Percentiles rank a stretch among this genome's conserved stretches.
Conservation (phyloP, 2,113 vertebrate species). For the Ciconia maguari region DNA sequence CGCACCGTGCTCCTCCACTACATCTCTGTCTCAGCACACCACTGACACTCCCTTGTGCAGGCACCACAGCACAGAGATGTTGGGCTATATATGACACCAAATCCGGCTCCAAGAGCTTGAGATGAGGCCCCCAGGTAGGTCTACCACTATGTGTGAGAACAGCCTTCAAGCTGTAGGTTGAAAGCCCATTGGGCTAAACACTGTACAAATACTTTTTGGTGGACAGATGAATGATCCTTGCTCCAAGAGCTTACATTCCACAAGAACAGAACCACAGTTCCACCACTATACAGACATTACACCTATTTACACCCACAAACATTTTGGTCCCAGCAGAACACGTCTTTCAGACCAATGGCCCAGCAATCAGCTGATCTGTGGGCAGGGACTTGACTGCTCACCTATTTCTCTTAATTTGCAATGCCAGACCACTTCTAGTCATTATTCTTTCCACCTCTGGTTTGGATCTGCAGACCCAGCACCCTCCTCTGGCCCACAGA, state of each 20-base stretch:
- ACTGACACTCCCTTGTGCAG: not conserved
- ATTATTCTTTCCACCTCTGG: not conserved
- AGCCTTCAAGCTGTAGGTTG: not conserved
- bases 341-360: not conserved
- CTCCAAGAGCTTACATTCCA: not conserved
- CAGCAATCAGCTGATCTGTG: not conserved
- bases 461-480: not conserved
- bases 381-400: not conserved
- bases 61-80: not conserved
- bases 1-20: not conserved
- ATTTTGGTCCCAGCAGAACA: not conserved
- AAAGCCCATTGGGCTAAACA: not conserved
- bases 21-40: not conserved
- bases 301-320: not conserved
- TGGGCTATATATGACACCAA: not conserved
- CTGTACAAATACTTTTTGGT: not conserved
- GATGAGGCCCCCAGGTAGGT: not conserved
- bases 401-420: not conserved
- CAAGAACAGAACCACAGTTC: not conserved
- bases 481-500: not conserved
- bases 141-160: not conserved
- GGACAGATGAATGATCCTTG: not conserved
- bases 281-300: not conserved
- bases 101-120: not conserved
- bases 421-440: not conserved